These are phyloP conservation scores for Grammomys surdaster DNA, from an alignment of 2,113 vertebrate genomes.

Conservation along the genomic window DNA sequence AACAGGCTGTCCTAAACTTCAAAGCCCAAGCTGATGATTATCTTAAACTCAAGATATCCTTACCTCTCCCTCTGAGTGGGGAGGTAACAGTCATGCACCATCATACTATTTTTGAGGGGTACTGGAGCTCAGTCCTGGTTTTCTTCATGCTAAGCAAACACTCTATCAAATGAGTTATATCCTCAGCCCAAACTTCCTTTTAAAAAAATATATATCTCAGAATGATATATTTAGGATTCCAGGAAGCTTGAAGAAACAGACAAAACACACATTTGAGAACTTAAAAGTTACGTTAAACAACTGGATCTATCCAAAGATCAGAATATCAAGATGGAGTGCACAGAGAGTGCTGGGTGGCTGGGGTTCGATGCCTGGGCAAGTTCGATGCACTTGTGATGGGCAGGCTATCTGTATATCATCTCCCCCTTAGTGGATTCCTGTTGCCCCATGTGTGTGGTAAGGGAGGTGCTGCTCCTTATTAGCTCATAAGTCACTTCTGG, in stretches of 20 bases:
- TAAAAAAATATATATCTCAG: not conserved
- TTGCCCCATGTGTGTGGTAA: rapidly evolving
- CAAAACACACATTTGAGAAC: constrained; percentile 6
- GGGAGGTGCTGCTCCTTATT: rapidly evolving
- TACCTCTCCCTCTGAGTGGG: not conserved
- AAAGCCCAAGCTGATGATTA: not conserved
- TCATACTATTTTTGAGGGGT: not conserved
- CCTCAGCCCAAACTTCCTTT: not conserved
- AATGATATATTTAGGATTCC: constrained; percentile 22
- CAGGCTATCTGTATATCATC: not conserved
- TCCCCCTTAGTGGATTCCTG: not conserved
- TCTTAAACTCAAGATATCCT: constrained; percentile 15
- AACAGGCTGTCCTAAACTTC: not conserved
- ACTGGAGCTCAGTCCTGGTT: not conserved
- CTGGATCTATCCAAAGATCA: not conserved
- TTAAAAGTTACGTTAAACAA: constrained; percentile 10
- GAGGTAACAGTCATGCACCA: not conserved
- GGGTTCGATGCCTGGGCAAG: not conserved
- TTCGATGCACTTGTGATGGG: not conserved
- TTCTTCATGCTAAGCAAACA: not conserved
- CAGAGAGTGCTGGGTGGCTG: not conserved
- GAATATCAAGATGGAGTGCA: not conserved
- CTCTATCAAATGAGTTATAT: not conserved
- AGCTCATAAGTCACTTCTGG: not conserved
- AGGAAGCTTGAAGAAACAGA: constrained; percentile 9